These are phyloP conservation scores for Anser cygnoides DNA, from an alignment of 2,113 vertebrate species.

Conservation along the genomic window DNA sequence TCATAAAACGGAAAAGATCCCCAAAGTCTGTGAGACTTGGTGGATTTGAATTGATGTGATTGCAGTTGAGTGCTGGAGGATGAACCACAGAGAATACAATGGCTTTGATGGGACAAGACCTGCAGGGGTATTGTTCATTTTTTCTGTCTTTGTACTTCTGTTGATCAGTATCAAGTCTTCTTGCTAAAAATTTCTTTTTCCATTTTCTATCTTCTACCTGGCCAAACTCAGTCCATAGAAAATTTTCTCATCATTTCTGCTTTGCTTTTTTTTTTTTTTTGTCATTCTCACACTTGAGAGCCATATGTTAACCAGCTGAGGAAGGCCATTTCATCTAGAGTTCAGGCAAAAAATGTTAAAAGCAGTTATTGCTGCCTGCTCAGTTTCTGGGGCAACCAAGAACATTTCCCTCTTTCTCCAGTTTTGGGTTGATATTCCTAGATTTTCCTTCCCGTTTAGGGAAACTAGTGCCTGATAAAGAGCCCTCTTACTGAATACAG, in stretches of 20 bases:
- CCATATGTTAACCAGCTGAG: background rate
- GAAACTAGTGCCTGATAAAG: background rate
- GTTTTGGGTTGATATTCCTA: background rate
- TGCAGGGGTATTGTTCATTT: fast-evolving
- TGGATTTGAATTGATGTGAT: background rate
- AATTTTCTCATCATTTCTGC: background rate
- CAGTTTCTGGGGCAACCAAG: background rate
- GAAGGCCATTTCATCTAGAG: background rate
- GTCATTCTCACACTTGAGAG: background rate
- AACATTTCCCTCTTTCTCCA: background rate
- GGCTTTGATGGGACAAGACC: background rate
- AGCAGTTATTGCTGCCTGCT: background rate
- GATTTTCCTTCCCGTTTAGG: background rate
- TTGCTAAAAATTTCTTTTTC: background rate
- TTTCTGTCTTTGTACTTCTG: background rate
- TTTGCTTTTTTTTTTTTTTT: background rate
- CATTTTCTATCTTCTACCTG: background rate
- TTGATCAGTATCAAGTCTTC: background rate
- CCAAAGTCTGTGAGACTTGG: background rate
- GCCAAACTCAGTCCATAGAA: background rate
- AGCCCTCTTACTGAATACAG: background rate
- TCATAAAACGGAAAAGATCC: background rate
- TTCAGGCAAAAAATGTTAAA: background rate
- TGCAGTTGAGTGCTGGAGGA: background rate
- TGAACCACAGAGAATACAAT: background rate